phyloP scores from a whole-genome alignment of 2,113 vertebrate species.

The Protomyctophum bolini region DNA sequence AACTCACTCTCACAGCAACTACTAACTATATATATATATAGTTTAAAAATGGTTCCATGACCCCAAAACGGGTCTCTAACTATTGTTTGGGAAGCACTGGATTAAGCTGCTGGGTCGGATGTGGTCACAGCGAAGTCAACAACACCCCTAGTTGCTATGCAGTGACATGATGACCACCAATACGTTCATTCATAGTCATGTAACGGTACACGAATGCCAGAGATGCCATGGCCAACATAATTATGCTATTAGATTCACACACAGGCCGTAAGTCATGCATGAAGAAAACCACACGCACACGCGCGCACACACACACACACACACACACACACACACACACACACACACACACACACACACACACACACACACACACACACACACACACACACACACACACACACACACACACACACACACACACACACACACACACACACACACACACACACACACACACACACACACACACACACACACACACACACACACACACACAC shows the following conservation, averaged over 20 bases:
- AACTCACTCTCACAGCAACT: too few relatives aligned
- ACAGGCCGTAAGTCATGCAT: background rate
- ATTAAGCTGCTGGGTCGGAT: too few relatives aligned
- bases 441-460: conserved; percentile 28
- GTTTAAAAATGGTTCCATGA: too few relatives aligned
- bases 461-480: conserved; percentile 43
- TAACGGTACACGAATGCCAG: background rate
- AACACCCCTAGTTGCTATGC: too few relatives aligned
- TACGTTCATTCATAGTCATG: background rate
- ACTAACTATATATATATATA: too few relatives aligned
- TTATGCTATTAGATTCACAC: conserved; percentile 23
- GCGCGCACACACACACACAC: background rate
- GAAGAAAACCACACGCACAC: background rate
- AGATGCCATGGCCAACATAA: conserved; percentile 25
- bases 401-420: conserved; percentile 22
- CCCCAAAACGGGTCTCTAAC: too few relatives aligned
- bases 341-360: conserved; percentile 17
- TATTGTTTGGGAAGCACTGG: too few relatives aligned
- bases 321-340: background rate
- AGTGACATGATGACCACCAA: background rate
- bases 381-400: conserved; percentile 21
- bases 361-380: conserved; percentile 45
- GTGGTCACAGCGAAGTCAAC: too few relatives aligned
- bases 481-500: conserved; percentile 22
- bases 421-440: conserved; percentile 14